Percentiles rank a stretch among this genome's conserved stretches.
These are phyloP conservation scores for Melanotaenia pygmaea DNA, from an alignment of 2,797 vertebrate species.

Conservation along the genomic window DNA sequence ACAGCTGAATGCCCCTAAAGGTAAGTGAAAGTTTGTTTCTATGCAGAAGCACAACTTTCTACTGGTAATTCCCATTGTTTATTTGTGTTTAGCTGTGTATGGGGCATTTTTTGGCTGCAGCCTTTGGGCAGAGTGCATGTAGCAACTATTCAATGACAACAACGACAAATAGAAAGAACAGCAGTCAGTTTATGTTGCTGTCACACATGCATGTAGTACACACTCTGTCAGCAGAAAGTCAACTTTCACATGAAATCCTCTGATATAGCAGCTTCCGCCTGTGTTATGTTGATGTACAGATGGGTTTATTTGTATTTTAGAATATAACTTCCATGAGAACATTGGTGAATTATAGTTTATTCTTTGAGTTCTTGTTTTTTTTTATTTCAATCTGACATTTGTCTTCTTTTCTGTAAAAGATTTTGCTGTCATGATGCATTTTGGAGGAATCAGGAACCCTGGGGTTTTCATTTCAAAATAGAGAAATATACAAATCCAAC, in stretches of 20 bases:
- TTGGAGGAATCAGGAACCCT: background rate
- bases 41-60: no score
- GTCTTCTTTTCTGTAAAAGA: background rate
- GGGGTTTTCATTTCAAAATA: background rate
- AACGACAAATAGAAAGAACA: background rate
- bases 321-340: background rate
- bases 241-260: background rate
- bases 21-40: no score
- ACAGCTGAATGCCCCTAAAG: no score
- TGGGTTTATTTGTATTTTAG: background rate
- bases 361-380: background rate
- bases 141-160: background rate
- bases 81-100: background rate
- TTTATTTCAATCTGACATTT: background rate
- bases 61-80: no score
- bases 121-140: background rate
- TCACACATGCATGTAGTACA: background rate
- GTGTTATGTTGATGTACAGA: background rate
- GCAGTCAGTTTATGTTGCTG: conserved; percentile 3
- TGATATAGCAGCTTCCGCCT: background rate
- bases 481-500: background rate
- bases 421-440: background rate
- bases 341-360: background rate
- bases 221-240: conserved; percentile 5
- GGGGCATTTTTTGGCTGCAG: background rate